Conservation (phyloP, 2,888 invertebrate species). For the Linyphia triangularis region DNA sequence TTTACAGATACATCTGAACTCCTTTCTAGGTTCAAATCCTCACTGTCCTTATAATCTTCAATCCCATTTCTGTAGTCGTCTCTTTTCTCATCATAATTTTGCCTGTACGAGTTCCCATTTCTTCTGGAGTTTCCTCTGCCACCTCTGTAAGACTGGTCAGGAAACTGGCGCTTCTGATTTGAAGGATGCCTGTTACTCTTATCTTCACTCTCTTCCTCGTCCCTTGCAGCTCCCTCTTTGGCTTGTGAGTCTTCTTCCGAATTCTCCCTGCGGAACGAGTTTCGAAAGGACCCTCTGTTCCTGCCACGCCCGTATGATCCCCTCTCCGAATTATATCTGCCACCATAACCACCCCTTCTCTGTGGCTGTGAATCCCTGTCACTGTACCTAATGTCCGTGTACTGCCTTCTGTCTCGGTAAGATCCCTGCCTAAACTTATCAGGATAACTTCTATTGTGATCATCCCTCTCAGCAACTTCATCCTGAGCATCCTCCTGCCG, state of each 20-base stretch:
- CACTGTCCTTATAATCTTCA: neutral
- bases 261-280: neutral
- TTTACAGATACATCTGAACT: neutral
- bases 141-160: neutral
- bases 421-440: neutral
- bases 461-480: neutral
- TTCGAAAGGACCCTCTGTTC: neutral
- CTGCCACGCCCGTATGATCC: neutral
- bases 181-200: neutral
- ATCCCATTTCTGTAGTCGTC: neutral
- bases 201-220: neutral
- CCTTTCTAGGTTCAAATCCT: neutral
- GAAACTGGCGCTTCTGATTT: neutral
- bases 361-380: neutral
- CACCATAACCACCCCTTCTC: neutral
- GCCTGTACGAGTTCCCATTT: neutral
- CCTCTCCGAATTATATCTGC: neutral
- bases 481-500: neutral
- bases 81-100: conserved; percentile 8
- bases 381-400: neutral
- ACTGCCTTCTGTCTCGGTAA: neutral
- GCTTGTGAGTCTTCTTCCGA: neutral
- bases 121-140: neutral
- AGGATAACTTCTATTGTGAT: neutral
- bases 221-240: neutral